Conservation (phyloP, 2,797 vertebrate species). For the Paramormyrops hopkinsi region DNA sequence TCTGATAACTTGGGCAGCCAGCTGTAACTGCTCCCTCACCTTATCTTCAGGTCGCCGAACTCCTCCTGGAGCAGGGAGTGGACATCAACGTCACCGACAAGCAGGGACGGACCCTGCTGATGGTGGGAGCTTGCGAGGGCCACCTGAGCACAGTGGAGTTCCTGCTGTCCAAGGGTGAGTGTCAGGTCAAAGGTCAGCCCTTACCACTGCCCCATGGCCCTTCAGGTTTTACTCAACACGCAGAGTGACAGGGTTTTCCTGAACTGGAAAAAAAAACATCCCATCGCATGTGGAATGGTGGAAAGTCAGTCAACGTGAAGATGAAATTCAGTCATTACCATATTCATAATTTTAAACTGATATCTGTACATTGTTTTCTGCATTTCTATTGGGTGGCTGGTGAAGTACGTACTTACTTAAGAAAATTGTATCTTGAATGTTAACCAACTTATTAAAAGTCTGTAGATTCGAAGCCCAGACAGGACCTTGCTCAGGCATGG, state of each 20-base stretch:
- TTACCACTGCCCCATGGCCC: background rate
- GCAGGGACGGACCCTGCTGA: conserved; percentile 82
- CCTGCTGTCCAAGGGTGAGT: conserved; percentile 80
- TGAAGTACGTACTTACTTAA: background rate
- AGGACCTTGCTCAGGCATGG: background rate
- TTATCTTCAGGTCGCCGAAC: conserved; percentile 70
- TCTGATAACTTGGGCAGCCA: background rate
- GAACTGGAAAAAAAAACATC: background rate
- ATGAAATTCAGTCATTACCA: background rate
- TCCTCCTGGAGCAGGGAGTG: conserved; percentile 74
- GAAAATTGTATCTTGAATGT: background rate
- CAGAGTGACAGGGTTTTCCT: background rate
- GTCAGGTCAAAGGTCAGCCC: background rate
- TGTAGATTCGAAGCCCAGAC: background rate
- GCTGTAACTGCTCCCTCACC: background rate
- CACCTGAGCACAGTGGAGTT: conserved; percentile 77
- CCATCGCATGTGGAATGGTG: background rate
- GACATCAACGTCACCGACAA: conserved; percentile 79
- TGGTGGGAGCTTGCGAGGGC: conserved; percentile 87
- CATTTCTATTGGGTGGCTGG: background rate
- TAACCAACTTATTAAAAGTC: background rate
- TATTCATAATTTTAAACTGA: background rate
- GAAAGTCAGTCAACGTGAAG: background rate
- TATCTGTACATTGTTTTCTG: background rate
- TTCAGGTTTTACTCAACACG: background rate